Conservation (phyloP, 2,797 vertebrate species). For the Hafferia zeledoni region DNA sequence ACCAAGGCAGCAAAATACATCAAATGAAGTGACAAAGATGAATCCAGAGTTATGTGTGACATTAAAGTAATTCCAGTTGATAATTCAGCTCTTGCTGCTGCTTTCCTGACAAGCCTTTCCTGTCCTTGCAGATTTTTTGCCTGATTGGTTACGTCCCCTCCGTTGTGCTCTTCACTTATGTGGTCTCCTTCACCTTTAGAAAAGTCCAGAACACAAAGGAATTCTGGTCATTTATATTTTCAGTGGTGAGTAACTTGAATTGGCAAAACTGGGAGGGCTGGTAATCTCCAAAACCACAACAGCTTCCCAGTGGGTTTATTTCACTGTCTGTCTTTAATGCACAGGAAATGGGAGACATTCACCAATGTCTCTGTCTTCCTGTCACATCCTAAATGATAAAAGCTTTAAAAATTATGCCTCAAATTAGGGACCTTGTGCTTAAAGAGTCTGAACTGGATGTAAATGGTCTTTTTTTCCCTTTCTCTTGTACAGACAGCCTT, state of each 20-base stretch:
- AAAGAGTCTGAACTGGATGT: background rate
- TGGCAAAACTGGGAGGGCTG: background rate
- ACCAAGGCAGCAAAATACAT: background rate
- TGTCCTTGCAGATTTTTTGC: slow-evolving; percentile 84
- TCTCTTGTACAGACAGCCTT: slow-evolving; percentile 68
- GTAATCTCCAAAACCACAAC: background rate
- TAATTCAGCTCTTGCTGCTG: background rate
- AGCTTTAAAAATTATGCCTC: background rate
- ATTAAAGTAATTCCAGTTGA: background rate
- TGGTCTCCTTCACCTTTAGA: slow-evolving; percentile 89
- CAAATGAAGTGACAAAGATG: background rate
- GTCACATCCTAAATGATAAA: background rate
- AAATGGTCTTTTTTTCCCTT: background rate
- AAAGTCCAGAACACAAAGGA: slow-evolving; percentile 92
- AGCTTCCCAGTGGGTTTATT: background rate
- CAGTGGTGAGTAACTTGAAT: slow-evolving; percentile 84
- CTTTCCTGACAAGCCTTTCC: background rate
- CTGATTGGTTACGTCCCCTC: slow-evolving; percentile 89
- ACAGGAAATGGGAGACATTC: background rate
- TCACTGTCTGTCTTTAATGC: background rate
- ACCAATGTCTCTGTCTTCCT: background rate
- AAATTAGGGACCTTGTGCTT: accelerated
- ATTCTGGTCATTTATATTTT: slow-evolving; percentile 93
- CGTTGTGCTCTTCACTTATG: slow-evolving; percentile 90
- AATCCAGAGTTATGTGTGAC: background rate